Conservation (phyloP, 2,113 vertebrate genomes). For the Microcebus ravelobensis region DNA sequence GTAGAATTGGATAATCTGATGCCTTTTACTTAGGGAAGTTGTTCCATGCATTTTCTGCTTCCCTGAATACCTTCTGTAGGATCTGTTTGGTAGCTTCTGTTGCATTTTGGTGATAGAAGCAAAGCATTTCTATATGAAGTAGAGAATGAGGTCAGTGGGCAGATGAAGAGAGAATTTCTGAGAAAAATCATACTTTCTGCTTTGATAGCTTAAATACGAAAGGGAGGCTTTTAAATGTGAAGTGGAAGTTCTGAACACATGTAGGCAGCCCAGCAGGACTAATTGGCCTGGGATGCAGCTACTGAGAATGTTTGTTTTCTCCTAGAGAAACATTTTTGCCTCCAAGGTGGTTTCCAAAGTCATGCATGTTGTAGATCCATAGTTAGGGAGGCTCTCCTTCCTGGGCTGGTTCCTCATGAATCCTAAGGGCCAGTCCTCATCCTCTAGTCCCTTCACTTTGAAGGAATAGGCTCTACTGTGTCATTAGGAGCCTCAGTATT, state of each 20-base stretch:
- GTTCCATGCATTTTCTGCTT: background rate
- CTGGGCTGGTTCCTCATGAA: background rate
- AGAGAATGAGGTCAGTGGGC: background rate
- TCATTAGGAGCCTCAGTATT: background rate
- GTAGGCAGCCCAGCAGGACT: background rate
- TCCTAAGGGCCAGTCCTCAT: background rate
- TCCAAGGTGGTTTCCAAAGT: background rate
- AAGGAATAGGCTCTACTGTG: background rate
- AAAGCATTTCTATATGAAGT: background rate
- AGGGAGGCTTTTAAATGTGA: background rate
- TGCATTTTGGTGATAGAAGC: slow-evolving; percentile 15
- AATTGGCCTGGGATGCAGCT: background rate
- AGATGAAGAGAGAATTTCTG: background rate
- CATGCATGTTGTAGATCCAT: background rate
- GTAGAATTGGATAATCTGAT: background rate
- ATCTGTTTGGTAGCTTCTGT: background rate
- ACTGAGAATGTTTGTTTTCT: slow-evolving; percentile 13
- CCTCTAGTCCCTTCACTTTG: background rate
- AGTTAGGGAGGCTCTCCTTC: background rate
- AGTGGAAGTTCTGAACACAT: background rate
- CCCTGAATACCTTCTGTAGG: background rate
- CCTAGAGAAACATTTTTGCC: background rate
- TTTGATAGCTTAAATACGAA: background rate
- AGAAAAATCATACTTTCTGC: background rate
- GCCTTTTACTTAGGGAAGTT: background rate